phyloP scores from a whole-genome alignment of 1,140 invertebrate genomes.

The Camponotus floridanus region DNA sequence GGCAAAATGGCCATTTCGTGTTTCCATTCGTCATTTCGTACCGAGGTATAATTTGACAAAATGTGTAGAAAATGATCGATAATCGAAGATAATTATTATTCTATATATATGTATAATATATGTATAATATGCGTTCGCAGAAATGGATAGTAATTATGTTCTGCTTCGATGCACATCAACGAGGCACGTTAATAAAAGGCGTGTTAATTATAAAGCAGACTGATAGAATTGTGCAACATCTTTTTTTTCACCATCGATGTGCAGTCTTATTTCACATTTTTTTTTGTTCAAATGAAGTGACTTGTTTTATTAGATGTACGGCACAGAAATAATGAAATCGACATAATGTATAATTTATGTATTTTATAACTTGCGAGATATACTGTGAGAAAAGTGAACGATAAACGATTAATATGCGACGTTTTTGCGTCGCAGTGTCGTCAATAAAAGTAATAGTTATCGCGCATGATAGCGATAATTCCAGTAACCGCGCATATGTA shows the following conservation, averaged over 20 bases:
- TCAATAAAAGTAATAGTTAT: constrained; percentile 60
- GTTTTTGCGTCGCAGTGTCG: constrained; percentile 51
- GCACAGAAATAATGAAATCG: constrained; percentile 10
- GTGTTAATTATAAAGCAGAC: constrained; percentile 32
- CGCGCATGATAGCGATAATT: constrained; percentile 52
- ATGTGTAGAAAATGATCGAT: constrained; percentile 45
- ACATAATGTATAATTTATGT: constrained; percentile 35
- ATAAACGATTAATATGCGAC: constrained; percentile 57
- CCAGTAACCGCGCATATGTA: constrained; percentile 50
- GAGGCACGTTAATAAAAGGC: constrained; percentile 39
- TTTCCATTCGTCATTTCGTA: constrained; percentile 33
- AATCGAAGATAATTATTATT: constrained; percentile 55
- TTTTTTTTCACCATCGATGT: not conserved
- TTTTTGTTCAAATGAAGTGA: not conserved
- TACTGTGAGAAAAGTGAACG: not conserved
- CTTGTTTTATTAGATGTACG: not conserved
- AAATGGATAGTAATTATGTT: constrained; percentile 46
- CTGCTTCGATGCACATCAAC: constrained; percentile 48
- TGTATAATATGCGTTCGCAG: not conserved
- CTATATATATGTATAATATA: not conserved
- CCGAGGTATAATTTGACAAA: constrained; percentile 54
- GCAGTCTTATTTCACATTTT: not conserved
- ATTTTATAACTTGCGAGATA: constrained; percentile 34
- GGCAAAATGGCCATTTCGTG: constrained; percentile 54
- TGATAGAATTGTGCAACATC: constrained; percentile 28